Evolutionary conservation across 2,888 invertebrate genomes (phyloP), one percentile per base, ranked within the genome.

Genomic region (Hemistola chrysoprasaria): DNA sequence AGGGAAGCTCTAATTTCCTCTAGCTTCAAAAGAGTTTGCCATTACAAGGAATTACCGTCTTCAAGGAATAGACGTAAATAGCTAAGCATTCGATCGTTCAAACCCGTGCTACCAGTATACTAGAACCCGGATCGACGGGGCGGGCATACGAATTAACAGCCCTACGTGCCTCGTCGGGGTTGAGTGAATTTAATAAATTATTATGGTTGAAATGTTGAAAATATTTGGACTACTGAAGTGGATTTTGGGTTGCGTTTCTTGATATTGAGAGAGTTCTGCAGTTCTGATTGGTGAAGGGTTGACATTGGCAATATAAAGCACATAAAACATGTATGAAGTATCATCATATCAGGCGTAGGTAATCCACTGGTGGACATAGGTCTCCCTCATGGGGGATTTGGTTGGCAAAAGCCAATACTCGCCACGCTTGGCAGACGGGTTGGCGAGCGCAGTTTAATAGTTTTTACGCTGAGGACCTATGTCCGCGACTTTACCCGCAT

Each of bases 161-260:
- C 40, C 52, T 55, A 55, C 55, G 52, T 55, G 55, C 50, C 43
- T 24, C 41, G 52, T 50, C 50, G 50, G 46, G 40, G 47, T 40
- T 45, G 41, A 51, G 43, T 47, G 52, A 55, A 52, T 52, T 52
- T 52, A 50, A 55, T 55, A 55, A 55, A 55, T 50, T 52, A 52
- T 54, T 46, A 50, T 42, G 52, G 50, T 52, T 47, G 44, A 47
- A 53, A 52, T 50, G 50, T 44, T 52, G 22, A 40, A 41, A 43
- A 50, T 41, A 49, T 47, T 40, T 33, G 27, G 22, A 26, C 29
- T 25, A 6, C 11, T 26, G 37, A 31, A 30, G 9, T 43, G 10
- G 31, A 32, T 45, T 43, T 40, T 11, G 9, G 21, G 22, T 36
- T 16, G 16, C 16, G 16, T 16, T 16, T 16, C 16, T 16, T 16